A percentile compares a stretch with the other conserved stretches of the same genome.
Conservation (phyloP, 2,888 invertebrate species). For the Apamea crenata region DNA sequence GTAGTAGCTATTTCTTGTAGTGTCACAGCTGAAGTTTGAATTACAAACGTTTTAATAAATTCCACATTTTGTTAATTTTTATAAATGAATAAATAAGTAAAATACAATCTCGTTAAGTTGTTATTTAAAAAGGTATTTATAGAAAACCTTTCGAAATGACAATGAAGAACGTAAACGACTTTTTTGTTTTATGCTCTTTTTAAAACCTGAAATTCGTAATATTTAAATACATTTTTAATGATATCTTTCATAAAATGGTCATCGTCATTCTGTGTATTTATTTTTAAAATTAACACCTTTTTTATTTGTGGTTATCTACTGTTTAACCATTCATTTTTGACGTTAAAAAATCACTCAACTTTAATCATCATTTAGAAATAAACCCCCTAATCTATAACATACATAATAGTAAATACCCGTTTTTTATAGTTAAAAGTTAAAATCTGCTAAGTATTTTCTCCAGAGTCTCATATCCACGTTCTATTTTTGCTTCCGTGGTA, state of each 20-base stretch:
- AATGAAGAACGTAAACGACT: neutral
- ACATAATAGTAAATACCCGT: neutral
- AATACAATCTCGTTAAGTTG: neutral
- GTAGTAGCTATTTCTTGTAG: neutral
- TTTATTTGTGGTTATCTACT: neutral
- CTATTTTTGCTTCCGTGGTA: slow-evolving; percentile 41
- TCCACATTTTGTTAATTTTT: neutral
- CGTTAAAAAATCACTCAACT: too few relatives aligned
- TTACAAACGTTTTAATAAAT: neutral
- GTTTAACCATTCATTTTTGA: too few relatives aligned
- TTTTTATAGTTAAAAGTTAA: neutral
- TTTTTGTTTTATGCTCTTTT: too few relatives aligned
- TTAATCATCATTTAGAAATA: too few relatives aligned
- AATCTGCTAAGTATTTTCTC: neutral
- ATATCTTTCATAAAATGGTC: neutral
- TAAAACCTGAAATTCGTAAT: neutral
- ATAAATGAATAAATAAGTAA: neutral
- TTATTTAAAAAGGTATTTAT: neutral
- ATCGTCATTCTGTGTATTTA: neutral
- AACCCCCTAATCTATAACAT: neutral
- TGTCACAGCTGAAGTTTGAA: neutral
- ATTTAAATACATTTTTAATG: neutral
- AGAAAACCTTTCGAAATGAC: neutral
- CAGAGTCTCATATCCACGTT: neutral
- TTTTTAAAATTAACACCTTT: neutral